Evolutionary conservation across 2,888 invertebrate species (phyloP).

Genomic region (Catocala fraxini): DNA sequence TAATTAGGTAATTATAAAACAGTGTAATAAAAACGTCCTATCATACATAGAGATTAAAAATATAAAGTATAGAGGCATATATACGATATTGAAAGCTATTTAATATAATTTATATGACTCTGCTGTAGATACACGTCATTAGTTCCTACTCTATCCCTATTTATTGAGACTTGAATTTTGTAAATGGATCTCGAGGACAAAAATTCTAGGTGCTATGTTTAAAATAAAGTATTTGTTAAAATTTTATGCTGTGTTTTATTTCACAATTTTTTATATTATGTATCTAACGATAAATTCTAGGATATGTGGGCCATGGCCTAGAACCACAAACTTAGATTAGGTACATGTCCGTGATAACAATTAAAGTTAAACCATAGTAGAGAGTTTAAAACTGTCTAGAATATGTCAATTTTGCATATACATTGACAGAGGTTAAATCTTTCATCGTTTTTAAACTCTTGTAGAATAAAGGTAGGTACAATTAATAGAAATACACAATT

Average conservation of each 20-base stretch:
- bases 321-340: too few relatives aligned
- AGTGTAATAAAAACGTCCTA: slow-evolving; percentile 7
- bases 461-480: too few relatives aligned
- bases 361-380: too few relatives aligned
- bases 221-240: slow-evolving; percentile 75
- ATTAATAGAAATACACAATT: background rate
- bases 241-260: slow-evolving; percentile 26
- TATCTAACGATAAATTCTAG: too few relatives aligned
- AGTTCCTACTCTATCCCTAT: slow-evolving; percentile 58
- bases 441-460: too few relatives aligned
- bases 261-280: too few relatives aligned
- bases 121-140: slow-evolving; percentile 48
- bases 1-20: slow-evolving; percentile 3
- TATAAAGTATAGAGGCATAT: slow-evolving; percentile 1
- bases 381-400: too few relatives aligned
- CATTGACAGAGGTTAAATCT: too few relatives aligned
- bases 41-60: background rate
- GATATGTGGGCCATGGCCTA: too few relatives aligned
- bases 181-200: slow-evolving; percentile 76
- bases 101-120: slow-evolving; percentile 13
- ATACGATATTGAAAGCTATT: background rate
- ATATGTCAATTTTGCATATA: too few relatives aligned
- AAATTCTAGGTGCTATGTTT: slow-evolving; percentile 82
- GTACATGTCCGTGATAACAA: too few relatives aligned
- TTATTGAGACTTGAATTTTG: slow-evolving; percentile 63